phyloP scores from a whole-genome alignment of 2,797 vertebrate species.

The Acrocephalus scirpaceus region DNA sequence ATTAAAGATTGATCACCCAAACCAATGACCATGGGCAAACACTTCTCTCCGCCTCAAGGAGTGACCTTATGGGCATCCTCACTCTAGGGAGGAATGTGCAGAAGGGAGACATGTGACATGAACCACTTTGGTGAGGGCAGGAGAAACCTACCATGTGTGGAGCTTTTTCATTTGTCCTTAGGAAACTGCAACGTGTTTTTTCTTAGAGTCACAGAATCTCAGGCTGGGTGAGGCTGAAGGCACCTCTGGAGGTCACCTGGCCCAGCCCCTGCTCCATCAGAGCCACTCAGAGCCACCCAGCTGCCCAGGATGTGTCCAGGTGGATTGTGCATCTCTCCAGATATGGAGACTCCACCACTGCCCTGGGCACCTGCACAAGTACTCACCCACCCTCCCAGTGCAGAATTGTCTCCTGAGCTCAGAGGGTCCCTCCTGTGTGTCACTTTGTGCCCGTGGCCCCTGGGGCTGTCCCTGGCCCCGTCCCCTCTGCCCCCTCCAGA shows the following conservation, averaged over 20 bases:
- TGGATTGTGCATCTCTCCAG: background rate
- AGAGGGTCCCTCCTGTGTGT: background rate
- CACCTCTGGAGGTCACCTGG: background rate
- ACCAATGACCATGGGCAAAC: background rate
- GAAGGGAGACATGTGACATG: background rate
- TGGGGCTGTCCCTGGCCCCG: background rate
- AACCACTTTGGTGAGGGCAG: background rate
- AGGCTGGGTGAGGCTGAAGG: background rate
- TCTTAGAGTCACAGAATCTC: background rate
- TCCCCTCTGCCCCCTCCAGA: background rate
- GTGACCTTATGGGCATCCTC: background rate
- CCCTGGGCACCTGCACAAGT: background rate
- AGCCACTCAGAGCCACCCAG: background rate
- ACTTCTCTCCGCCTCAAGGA: background rate
- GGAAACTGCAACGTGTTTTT: background rate
- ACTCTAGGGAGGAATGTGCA: background rate
- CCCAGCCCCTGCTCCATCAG: background rate
- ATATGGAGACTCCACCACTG: background rate
- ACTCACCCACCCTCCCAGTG: background rate
- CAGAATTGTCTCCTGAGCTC: background rate
- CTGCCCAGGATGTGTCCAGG: background rate
- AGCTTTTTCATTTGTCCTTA: background rate
- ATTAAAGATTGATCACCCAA: background rate
- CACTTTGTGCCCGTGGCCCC: background rate
- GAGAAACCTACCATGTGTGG: background rate